Evolutionary conservation across 2,888 invertebrate genomes (phyloP), one percentile per base, ranked within the genome.

Genomic region (Zonitis immaculata): DNA sequence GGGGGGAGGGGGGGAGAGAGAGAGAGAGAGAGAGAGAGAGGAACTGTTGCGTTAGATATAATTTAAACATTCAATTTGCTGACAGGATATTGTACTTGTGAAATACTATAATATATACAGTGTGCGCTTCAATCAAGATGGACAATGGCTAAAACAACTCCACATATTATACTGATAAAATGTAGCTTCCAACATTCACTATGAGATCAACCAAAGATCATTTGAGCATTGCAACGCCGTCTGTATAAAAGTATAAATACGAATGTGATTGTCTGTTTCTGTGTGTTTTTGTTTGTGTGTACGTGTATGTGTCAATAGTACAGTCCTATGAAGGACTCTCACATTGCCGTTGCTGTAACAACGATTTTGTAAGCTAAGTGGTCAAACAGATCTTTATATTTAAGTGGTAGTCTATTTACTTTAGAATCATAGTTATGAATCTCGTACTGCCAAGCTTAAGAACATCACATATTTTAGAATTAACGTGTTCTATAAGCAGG

Each of bases 361-460:
- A 54, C 56, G 54, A 56, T 59, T 44, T 56, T 59, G 61, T 59
- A 57, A 61, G 60, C 57, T 60, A 60, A 65, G 60, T 60, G 61
- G 64, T 63, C 61, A 63, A 62, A 63, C 64, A 66, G 62, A 66
- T 66, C 61, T 60, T 49, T 57, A 55, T 61, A 63, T 66, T 66
- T 67, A 67, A 66, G 63, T 65, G 53, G 59, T 55, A 65, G 57
- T 66, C 58, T 67, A 63, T 68, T 66, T 68, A 67, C 66, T 58
- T 63, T 61, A 54, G 66, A 64, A 66, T 67, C 65, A 69, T 55
- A 65, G 58, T 61, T 53, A 65, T 68, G 67, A 68, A 68, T 68
- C 60, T 22, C 64, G 57, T 61, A 58, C 63, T 67, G 66, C 66
- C 67, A 67, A 57, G 62, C 63, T 57, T 59, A 59, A 59, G 57